Evolutionary conservation across 64 coral and sea anemone species (phyloP), one percentile per base, ranked within the genome.

Genomic region (Pocillopora damicornis): DNA sequence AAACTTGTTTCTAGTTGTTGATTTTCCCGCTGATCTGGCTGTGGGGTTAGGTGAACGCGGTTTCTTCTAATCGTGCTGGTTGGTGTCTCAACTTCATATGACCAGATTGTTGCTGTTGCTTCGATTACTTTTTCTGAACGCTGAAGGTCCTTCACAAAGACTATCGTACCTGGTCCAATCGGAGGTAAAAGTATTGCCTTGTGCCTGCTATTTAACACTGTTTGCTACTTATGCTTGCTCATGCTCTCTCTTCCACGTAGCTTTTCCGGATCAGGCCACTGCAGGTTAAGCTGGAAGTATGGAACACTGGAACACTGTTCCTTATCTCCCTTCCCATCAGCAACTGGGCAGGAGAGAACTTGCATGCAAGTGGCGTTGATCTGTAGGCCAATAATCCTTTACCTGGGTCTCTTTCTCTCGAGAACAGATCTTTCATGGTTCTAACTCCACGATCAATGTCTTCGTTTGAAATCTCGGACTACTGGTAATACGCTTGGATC

Each of bases 31-130:
- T 67, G 62, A 23, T 86, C 18, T 86, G 61, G 82, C 37, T 45
- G 61, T 45, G 82, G 63, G 36, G 38, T 57, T 42, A 71, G 68
- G 22, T 86, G 82, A 26, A 68, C 30, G 30, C 2, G 82, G 68
- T 86, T 86, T 2, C 63, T 65, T 86, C 68, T 71, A 42, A 86
- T 86, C 35, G 68, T 67, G 64, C 82, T 72, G 38, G n/a, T 86
- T 20, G 82, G 65, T 17, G 82, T 86, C 37, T 86, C 23, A 68
- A 73, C 64, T 42, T 45, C 5, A 67, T 86, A 73, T 63, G 15
- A 72, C 17, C 0, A 8, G 22, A 63, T 62, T 22, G 60, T 86
- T 66, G 13, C 11, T 68, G 63, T 45, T 37, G 82, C 1, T 56
- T 68, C 60, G 7, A 69, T 68, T 25, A 86, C 63, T 4, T 20